phyloP scores from a whole-genome alignment of 2,797 vertebrate genomes.

The Spea hammondii region DNA sequence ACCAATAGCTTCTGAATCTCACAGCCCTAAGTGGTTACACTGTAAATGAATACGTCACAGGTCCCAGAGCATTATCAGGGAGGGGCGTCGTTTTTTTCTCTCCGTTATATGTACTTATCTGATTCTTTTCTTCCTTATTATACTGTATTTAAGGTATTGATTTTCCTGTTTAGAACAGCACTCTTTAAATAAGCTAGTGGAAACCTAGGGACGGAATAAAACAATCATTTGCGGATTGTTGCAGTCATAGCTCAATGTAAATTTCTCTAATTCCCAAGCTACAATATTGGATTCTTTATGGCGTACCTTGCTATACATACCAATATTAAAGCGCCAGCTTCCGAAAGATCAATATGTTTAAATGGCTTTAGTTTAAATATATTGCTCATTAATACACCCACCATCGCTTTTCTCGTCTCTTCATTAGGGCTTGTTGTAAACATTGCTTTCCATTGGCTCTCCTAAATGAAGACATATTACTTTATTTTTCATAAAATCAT shows the following conservation, averaged over 20 bases:
- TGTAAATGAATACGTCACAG: constrained; percentile 43
- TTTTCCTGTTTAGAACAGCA: neutral
- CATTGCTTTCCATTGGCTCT: constrained; percentile 32
- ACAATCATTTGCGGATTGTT: neutral
- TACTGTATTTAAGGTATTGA: constrained; percentile 24
- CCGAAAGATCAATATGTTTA: neutral
- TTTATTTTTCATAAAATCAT: constrained; percentile 49
- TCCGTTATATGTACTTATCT: constrained; percentile 26
- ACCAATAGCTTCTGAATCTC: constrained; percentile 40
- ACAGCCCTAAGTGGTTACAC: constrained; percentile 49
- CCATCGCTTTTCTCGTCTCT: neutral
- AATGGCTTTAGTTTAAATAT: neutral
- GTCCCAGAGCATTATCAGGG: constrained; percentile 14
- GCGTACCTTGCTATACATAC: neutral
- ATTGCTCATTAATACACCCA: neutral
- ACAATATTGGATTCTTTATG: neutral
- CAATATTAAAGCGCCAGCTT: neutral
- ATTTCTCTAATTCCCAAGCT: neutral
- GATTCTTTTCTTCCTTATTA: constrained; percentile 3
- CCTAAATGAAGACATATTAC: constrained; percentile 30
- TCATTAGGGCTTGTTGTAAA: constrained; percentile 4
- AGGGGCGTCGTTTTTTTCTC: constrained; percentile 13
- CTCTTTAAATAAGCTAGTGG: constrained; percentile 1
- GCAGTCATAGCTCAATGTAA: neutral
- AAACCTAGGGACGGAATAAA: neutral